These are phyloP conservation scores for Holothuria glaberrima DNA, from an alignment of 35 echinoderm and acorn worm genomes.

Conservation along the genomic window DNA sequence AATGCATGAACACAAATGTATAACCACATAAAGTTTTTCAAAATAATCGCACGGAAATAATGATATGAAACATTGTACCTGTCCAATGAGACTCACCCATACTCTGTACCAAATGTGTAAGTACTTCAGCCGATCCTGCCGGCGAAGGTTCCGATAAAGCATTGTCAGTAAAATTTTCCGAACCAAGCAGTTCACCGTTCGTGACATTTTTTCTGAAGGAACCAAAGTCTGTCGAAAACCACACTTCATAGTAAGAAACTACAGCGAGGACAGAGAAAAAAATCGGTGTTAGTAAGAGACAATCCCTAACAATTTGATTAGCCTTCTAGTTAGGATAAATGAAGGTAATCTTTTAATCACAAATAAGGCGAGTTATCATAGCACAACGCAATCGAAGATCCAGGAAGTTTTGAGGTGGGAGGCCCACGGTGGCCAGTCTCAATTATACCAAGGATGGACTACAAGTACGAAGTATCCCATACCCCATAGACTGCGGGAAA, in stretches of 20 bases:
- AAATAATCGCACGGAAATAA: too few species aligned
- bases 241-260: slow-evolving; percentile 34
- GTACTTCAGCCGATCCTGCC: slow-evolving; percentile 31
- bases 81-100: background rate
- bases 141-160: background rate
- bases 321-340: background rate
- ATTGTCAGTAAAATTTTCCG: slow-evolving; percentile 33
- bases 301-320: background rate
- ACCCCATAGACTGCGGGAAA: too few species aligned
- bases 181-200: slow-evolving; percentile 3
- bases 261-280: background rate
- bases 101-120: slow-evolving; percentile 21
- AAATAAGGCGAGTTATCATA: too few species aligned
- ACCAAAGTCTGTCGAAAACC: slow-evolving; percentile 32
- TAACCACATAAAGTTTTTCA: too few species aligned
- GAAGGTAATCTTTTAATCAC: too few species aligned
- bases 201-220: slow-evolving; percentile 40
- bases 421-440: background rate
- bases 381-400: too few species aligned
- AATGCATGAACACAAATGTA: too few species aligned
- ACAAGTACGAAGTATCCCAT: too few species aligned
- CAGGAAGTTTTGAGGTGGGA: too few species aligned
- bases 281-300: background rate
- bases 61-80: too few species aligned
- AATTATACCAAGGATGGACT: too few species aligned